Evolutionary conservation across 1,140 invertebrate genomes (phyloP).

Genomic region (Drosophila ogumai): DNA sequence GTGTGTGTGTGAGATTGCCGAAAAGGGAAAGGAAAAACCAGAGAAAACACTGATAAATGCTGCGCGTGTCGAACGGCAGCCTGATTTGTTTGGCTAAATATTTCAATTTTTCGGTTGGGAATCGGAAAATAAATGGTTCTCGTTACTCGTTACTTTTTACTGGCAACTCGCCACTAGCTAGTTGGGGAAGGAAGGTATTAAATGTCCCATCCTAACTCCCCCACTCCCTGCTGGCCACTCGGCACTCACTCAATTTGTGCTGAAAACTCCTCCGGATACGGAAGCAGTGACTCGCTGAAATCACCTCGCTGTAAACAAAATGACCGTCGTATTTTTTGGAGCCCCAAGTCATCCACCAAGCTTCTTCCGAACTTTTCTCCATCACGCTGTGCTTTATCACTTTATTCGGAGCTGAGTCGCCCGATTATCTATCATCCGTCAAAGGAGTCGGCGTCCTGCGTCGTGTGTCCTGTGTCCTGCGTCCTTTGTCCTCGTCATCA

Average conservation of each 20-base stretch:
- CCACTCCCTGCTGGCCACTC: neutral
- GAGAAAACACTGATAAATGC: conserved; percentile 55
- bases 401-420: conserved; percentile 38
- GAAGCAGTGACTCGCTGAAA: conserved; percentile 23
- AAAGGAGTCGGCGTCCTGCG: conserved; percentile 5
- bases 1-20: conserved; percentile 17
- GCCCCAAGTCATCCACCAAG: conserved; percentile 14
- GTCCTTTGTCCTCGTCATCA: neutral
- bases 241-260: conserved; percentile 22
- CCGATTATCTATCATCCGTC: conserved; percentile 43
- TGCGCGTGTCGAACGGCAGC: conserved; percentile 64
- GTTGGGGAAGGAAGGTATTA: neutral
- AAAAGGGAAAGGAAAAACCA: conserved; percentile 2
- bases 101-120: conserved; percentile 62
- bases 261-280: neutral
- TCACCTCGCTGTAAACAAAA: conserved; percentile 15
- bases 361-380: conserved; percentile 22
- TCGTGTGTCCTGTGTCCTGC: neutral
- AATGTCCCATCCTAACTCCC: neutral
- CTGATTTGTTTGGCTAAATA: conserved; percentile 79
- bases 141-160: neutral
- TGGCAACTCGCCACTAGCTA: neutral
- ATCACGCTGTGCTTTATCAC: conserved; percentile 41
- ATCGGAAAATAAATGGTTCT: neutral
- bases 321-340: conserved; percentile 13